These are phyloP conservation scores for Neodontobutis hainanensis DNA, from an alignment of 2,113 vertebrate genomes.

Conservation along the genomic window DNA sequence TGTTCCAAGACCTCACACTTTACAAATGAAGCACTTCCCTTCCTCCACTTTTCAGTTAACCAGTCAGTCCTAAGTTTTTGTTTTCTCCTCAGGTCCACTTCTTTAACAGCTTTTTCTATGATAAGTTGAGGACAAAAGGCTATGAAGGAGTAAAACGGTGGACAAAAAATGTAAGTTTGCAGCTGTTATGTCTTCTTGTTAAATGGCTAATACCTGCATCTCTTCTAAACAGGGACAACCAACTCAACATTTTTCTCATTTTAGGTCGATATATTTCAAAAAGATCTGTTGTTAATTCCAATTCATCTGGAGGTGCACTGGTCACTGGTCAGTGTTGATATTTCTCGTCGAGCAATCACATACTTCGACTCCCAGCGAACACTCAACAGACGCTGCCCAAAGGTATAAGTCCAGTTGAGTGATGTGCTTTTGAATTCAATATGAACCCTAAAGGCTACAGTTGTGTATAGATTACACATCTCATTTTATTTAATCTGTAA, in stretches of 20 bases:
- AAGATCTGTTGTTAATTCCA: slow-evolving; percentile 89
- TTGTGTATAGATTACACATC: too few relatives aligned
- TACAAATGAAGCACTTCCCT: too few relatives aligned
- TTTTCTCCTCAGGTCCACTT: slow-evolving; percentile 85
- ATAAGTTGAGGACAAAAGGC: slow-evolving; percentile 91
- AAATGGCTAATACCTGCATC: too few relatives aligned
- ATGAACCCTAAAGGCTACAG: too few relatives aligned
- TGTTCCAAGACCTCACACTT: too few relatives aligned
- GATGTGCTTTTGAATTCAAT: too few relatives aligned
- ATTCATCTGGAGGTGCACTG: slow-evolving; percentile 94
- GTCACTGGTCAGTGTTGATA: slow-evolving; percentile 91
- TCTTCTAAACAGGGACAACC: not conserved
- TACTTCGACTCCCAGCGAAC: slow-evolving; percentile 94
- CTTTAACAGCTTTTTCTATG: slow-evolving; percentile 96
- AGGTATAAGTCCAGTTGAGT: slow-evolving; percentile 70
- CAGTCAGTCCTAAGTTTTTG: not conserved
- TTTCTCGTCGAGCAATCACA: slow-evolving; percentile 83
- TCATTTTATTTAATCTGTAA: too few relatives aligned
- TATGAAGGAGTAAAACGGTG: slow-evolving; percentile 94
- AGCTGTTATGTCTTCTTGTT: not conserved
- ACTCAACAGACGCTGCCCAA: slow-evolving; percentile 91
- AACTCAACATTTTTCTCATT: not conserved
- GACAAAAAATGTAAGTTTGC: slow-evolving; percentile 89
- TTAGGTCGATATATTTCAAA: slow-evolving; percentile 93
- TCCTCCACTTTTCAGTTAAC: too few relatives aligned